A percentile compares a stretch with the other conserved stretches of the same genome.
phyloP scores from a whole-genome alignment of 2,888 invertebrate species.

The Pyrrhosoma nymphula region DNA sequence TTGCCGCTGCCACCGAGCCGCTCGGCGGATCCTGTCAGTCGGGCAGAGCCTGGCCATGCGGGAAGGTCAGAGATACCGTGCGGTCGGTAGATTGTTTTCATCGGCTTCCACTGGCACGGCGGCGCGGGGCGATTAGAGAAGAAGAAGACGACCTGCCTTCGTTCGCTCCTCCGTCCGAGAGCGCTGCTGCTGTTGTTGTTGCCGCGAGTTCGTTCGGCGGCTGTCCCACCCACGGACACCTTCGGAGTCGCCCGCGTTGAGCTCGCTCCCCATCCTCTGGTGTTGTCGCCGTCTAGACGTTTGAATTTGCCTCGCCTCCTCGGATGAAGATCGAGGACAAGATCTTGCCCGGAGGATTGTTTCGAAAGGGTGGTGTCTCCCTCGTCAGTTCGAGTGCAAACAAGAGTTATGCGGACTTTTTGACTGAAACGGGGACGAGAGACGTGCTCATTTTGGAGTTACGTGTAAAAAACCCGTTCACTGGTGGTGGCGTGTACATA shows the following conservation, averaged over 20 bases:
- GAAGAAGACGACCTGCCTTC: too few relatives aligned
- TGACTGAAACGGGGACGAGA: constrained; percentile 26
- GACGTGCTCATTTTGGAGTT: not conserved
- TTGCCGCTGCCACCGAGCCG: constrained; percentile 41
- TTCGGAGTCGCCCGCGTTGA: too few relatives aligned
- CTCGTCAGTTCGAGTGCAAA: not conserved
- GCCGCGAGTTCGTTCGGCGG: not conserved
- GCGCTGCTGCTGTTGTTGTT: not conserved
- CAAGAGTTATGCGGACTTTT: constrained; percentile 13
- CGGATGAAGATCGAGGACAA: not conserved
- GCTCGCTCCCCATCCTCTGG: too few relatives aligned
- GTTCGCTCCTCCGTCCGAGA: constrained; percentile 23
- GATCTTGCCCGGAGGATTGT: not conserved
- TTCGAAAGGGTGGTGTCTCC: not conserved
- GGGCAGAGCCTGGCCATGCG: constrained; percentile 67
- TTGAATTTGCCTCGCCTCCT: constrained; percentile 38
- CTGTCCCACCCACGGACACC: constrained; percentile 47
- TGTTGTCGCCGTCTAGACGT: not conserved
- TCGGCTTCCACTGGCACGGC: constrained; percentile 48
- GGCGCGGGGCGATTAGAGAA: constrained; percentile 39
- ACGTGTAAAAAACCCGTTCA: not conserved
- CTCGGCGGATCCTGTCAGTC: constrained; percentile 56
- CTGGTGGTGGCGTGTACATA: not conserved
- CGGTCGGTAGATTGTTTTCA: constrained; percentile 37
- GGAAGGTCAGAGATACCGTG: constrained; percentile 54